Conservation (phyloP, 2,797 vertebrate species). For the Mormyrops boulengeri region DNA sequence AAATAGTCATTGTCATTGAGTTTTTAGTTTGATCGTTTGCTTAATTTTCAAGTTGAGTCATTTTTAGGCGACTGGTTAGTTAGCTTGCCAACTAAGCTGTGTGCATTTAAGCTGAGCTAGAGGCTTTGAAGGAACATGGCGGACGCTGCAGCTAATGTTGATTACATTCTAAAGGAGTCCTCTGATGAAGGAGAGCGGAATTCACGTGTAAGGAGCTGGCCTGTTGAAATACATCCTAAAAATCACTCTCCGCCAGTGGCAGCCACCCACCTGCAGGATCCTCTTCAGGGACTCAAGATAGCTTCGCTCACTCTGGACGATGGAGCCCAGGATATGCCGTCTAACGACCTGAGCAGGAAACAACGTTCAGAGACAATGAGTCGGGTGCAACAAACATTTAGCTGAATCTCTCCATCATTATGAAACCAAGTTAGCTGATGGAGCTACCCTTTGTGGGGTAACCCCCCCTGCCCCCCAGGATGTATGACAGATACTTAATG, state of each 20-base stretch:
- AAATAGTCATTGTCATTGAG: background rate
- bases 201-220: background rate
- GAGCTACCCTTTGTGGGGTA: background rate
- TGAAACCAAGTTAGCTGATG: background rate
- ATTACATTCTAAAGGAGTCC: background rate
- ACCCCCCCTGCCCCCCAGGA: background rate
- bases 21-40: background rate
- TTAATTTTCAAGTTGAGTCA: background rate
- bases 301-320: slow-evolving; percentile 73
- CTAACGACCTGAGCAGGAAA: slow-evolving; percentile 54
- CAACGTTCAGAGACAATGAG: background rate
- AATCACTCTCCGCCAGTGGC: background rate
- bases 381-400: background rate
- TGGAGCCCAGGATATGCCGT: slow-evolving; percentile 72
- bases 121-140: background rate
- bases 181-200: background rate
- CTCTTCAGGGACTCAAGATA: slow-evolving; percentile 73
- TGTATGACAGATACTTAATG: background rate
- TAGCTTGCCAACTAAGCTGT: background rate
- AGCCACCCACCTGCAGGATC: slow-evolving; percentile 63
- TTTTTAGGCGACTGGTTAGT: background rate
- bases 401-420: background rate
- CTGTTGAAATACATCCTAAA: background rate
- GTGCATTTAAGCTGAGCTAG: background rate
- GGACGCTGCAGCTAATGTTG: background rate